These are phyloP conservation scores for Phallusia fumigata DNA, from an alignment of 23 tunicate species.

Conservation along the genomic window DNA sequence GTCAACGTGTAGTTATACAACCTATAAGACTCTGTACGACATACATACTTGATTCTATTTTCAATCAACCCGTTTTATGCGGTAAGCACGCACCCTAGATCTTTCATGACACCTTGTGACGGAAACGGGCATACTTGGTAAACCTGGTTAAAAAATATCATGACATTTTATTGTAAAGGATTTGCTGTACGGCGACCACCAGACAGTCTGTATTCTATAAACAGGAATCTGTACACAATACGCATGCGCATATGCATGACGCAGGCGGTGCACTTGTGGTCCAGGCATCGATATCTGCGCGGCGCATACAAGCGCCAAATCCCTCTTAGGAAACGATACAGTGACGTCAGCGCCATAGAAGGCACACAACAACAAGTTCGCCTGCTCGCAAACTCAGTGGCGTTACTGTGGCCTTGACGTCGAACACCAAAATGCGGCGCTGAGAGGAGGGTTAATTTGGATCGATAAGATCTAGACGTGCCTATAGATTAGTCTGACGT, in stretches of 20 bases:
- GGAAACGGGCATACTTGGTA: too few species aligned
- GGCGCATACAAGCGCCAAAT: not conserved
- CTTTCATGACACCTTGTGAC: too few species aligned
- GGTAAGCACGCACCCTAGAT: too few species aligned
- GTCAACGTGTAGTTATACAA: too few species aligned
- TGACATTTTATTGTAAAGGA: too few species aligned
- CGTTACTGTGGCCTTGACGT: not conserved
- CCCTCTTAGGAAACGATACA: not conserved
- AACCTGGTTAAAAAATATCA: too few species aligned
- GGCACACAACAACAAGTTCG: not conserved
- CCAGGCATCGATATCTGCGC: not conserved
- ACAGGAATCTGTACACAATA: too few species aligned
- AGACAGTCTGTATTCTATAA: too few species aligned
- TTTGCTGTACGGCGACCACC: too few species aligned
- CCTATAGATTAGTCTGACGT: not conserved
- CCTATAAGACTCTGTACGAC: too few species aligned
- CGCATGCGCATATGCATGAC: not conserved
- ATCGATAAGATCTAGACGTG: slow-evolving; percentile 11
- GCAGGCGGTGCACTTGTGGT: not conserved
- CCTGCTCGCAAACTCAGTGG: not conserved
- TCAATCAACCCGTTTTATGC: too few species aligned
- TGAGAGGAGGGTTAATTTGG: not conserved
- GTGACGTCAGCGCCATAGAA: slow-evolving; percentile 1
- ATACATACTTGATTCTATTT: too few species aligned
- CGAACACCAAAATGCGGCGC: not conserved